These are phyloP conservation scores for Calycopis cecrops DNA, from an alignment of 1,140 invertebrate genomes.

Conservation along the genomic window DNA sequence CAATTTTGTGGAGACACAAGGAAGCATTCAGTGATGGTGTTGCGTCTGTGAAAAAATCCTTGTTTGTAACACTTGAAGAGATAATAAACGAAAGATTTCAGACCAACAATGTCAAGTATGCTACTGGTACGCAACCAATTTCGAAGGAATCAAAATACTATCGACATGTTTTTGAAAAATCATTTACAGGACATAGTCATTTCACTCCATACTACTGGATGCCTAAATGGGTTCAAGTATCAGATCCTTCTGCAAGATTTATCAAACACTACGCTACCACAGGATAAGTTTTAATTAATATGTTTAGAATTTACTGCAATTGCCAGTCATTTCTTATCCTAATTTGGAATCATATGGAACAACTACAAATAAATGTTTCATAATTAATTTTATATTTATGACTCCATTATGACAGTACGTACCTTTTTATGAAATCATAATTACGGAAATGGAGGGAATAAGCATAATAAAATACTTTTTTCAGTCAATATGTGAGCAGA, in stretches of 20 bases:
- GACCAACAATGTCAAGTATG: conserved; percentile 78
- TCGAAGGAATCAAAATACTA: conserved; percentile 93
- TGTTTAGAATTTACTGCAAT: no score
- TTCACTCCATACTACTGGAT: conserved; percentile 90
- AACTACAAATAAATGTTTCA: no score
- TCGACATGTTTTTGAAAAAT: conserved; percentile 81
- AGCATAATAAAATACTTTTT: no score
- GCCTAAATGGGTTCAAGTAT: conserved; percentile 85
- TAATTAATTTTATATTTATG: no score
- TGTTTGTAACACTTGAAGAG: conserved; percentile 86
- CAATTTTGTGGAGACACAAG: conserved; percentile 94
- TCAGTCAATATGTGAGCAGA: no score
- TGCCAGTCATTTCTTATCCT: no score
- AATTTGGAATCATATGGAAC: no score
- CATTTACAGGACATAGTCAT: conserved; percentile 77
- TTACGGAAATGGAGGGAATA: no score
- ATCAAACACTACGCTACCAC: conserved; percentile 82
- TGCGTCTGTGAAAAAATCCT: conserved; percentile 84
- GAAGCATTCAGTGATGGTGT: conserved; percentile 95
- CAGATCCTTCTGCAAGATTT: conserved; percentile 87
- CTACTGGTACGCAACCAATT: conserved; percentile 77
- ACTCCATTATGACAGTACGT: no score
- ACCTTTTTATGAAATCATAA: no score
- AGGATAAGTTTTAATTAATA: conserved; percentile 27
- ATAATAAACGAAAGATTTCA: conserved; percentile 81